Evolutionary conservation across 1,140 invertebrate species (phyloP), one percentile per base, ranked within the genome.

Genomic region (Drosophila sulfurigaster): DNA sequence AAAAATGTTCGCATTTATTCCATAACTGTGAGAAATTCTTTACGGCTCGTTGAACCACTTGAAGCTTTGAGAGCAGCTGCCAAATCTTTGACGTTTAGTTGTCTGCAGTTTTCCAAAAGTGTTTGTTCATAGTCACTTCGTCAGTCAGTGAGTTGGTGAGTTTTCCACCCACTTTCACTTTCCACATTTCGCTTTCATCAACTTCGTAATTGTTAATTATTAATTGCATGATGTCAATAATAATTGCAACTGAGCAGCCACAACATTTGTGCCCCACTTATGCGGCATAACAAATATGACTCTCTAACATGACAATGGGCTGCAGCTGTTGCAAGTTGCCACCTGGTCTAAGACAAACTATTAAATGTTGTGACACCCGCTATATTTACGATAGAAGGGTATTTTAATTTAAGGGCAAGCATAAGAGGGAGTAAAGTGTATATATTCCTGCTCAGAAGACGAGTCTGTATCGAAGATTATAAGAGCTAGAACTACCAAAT

Each of bases 1-100:
- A 32, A 38, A 10, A 10, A 7, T 11, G 45, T 16, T 58, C 41
- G 48, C 35, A 45, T 13, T 57, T 54, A 74, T 63, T 60, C 85
- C 83, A 88, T 83, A 88, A 89, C 56, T 83, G 73, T 56, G 69
- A 59, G 45, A 89, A 83, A 67, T 80, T 75, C 54, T 81, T 67
- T 81, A 88, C 81, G 83, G 77, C 64, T 88, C 77, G 71, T 81
- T 88, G 85, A 59, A 58, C 45, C 46, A 56, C 43, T 46, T 15
- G 20, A 56, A 15, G 4, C 71, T 20, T 49, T 35, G 15, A 20
- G 56, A 56, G 20, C 48, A 73, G 43, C 67, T 57, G 45, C 46
- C 49, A 65, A 16, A 57, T 65, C 43, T 45, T 25, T 49, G 16
- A 35, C 11, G 20, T 48, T 89, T 38, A 88, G 83, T 88, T 83